Percentiles rank a stretch among this genome's conserved stretches.
phyloP scores from a whole-genome alignment of 2,888 invertebrate genomes.

The Neocrepidodera transversa region DNA sequence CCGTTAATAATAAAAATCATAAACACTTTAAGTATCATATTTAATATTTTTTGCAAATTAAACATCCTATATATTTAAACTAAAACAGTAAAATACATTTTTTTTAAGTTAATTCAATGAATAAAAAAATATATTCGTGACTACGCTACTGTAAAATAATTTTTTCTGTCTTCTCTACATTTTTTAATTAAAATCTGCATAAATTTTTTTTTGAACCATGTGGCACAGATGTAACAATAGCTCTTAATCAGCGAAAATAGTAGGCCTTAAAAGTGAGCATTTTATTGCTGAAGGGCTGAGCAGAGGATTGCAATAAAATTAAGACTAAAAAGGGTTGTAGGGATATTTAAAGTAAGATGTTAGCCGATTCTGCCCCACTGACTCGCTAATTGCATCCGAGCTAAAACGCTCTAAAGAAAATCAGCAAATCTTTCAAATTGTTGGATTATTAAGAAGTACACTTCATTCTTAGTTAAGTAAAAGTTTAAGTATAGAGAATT shows the following conservation, averaged over 20 bases:
- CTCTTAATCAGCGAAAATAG: slow-evolving; percentile 57
- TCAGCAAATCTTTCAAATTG: slow-evolving; percentile 24
- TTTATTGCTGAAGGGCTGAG: slow-evolving; percentile 34
- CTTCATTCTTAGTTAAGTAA: slow-evolving; percentile 10
- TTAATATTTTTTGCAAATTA: too few species aligned
- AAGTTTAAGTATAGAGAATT: slow-evolving; percentile 4
- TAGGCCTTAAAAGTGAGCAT: slow-evolving; percentile 42
- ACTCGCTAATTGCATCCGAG: slow-evolving; percentile 58
- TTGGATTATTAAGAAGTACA: slow-evolving; percentile 23
- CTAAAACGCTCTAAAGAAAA: slow-evolving; percentile 21
- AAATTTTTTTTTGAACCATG: slow-evolving; percentile 39
- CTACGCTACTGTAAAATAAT: too few species aligned
- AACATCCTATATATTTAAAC: too few species aligned
- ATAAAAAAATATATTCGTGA: too few species aligned
- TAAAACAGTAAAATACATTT: too few species aligned
- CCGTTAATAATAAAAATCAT: too few species aligned
- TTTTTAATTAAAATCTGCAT: slow-evolving; percentile 36
- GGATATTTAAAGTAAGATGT: slow-evolving; percentile 62
- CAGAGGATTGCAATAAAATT: slow-evolving; percentile 28
- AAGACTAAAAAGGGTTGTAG: slow-evolving; percentile 44
- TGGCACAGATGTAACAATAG: slow-evolving; percentile 54
- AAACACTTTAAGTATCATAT: too few species aligned
- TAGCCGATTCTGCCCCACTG: slow-evolving; percentile 60
- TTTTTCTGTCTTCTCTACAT: neutral
- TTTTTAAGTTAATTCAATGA: too few species aligned